These are phyloP conservation scores for Pristionchus mayeri DNA, from an alignment of 2,888 invertebrate species.

Conservation along the genomic window DNA sequence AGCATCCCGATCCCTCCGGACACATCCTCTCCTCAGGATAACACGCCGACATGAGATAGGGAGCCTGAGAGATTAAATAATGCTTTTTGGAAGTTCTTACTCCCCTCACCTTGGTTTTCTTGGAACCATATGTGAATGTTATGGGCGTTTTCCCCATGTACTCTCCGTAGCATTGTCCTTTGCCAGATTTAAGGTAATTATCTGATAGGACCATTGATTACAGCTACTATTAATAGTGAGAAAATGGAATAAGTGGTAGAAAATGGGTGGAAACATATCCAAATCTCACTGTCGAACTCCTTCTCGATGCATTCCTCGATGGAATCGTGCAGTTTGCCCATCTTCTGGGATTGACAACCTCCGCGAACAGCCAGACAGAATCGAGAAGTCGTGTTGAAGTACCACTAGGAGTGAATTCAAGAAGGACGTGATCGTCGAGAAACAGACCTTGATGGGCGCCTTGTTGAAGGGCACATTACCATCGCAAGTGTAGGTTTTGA, in stretches of 20 bases:
- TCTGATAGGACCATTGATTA: background rate
- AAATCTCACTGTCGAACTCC: background rate
- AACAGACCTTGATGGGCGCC: conserved; percentile 26
- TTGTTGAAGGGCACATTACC: background rate
- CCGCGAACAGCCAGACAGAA: conserved; percentile 2
- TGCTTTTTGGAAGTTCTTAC: too few relatives aligned
- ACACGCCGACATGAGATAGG: background rate
- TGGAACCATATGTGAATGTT: background rate
- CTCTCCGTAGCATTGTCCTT: background rate
- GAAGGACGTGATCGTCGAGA: background rate
- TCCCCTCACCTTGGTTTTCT: background rate
- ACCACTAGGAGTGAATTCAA: background rate
- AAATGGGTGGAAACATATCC: background rate
- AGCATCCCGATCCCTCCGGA: conserved; percentile 35
- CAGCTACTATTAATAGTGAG: background rate
- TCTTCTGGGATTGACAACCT: conserved; percentile 17
- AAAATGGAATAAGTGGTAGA: background rate
- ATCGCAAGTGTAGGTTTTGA: background rate
- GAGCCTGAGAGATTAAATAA: background rate
- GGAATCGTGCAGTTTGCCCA: background rate
- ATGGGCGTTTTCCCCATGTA: background rate
- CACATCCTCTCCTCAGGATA: conserved; percentile 44
- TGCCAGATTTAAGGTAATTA: background rate
- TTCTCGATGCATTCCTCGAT: conserved; percentile 24
- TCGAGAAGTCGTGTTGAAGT: conserved; percentile 6